Conservation (phyloP, 2,797 vertebrate species). For the Neomorphus geoffroyi region DNA sequence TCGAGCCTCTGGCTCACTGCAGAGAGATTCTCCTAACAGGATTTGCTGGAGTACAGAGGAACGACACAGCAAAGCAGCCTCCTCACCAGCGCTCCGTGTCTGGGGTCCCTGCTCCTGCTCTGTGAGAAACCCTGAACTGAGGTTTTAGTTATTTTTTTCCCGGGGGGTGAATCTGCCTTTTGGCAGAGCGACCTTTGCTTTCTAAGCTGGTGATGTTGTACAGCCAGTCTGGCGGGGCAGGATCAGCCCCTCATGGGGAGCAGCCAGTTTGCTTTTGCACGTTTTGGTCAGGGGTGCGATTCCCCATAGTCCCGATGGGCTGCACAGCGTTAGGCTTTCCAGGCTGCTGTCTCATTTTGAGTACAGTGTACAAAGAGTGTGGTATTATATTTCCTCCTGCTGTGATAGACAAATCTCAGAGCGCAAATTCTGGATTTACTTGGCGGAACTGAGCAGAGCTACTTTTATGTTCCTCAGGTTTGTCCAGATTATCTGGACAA, state of each 20-base stretch:
- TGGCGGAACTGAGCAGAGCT: not conserved
- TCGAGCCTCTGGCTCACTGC: rapidly evolving
- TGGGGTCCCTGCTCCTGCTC: rapidly evolving
- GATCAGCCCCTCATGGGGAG: rapidly evolving
- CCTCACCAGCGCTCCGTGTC: rapidly evolving
- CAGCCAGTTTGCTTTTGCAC: not conserved
- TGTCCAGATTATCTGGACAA: not conserved
- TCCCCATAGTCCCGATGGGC: not conserved
- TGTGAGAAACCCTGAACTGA: not conserved
- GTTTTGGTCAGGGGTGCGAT: rapidly evolving
- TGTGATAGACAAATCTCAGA: not conserved
- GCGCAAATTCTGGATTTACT: not conserved
- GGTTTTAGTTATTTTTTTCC: not conserved
- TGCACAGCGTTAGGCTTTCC: not conserved
- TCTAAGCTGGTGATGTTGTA: rapidly evolving
- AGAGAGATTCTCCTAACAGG: not conserved
- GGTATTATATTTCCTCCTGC: not conserved
- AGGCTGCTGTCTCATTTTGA: not conserved
- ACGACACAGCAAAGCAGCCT: not conserved
- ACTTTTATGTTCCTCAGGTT: not conserved
- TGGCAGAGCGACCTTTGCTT: not conserved
- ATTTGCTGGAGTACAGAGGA: not conserved
- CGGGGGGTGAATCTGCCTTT: not conserved
- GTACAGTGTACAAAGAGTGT: not conserved
- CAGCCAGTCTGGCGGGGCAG: not conserved